These are phyloP conservation scores for Pachyramphus minor DNA, from an alignment of 2,113 vertebrate genomes.

Conservation along the genomic window DNA sequence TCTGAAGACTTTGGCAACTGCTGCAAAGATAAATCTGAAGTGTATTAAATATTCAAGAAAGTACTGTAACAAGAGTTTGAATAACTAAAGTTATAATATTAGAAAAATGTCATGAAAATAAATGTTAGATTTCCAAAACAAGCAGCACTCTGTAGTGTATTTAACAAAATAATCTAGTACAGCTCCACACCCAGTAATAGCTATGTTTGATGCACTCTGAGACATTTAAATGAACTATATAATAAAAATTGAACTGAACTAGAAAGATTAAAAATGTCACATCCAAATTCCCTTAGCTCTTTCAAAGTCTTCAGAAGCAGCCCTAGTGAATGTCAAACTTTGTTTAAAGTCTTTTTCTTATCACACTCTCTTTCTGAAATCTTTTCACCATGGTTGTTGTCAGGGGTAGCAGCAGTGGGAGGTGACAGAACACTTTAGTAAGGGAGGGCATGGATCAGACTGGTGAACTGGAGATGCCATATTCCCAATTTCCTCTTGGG, in stretches of 20 bases:
- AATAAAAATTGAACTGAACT: background rate
- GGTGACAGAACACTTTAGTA: background rate
- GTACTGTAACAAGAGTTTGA: background rate
- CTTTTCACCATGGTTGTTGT: background rate
- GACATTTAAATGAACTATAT: background rate
- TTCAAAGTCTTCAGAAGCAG: background rate
- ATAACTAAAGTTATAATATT: background rate
- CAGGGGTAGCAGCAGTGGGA: background rate
- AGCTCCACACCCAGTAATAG: background rate
- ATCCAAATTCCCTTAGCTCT: background rate
- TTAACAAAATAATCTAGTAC: background rate
- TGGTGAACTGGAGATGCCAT: background rate
- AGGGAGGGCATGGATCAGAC: background rate
- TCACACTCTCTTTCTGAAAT: background rate
- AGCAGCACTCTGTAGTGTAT: background rate
- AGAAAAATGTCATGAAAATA: slow-evolving; percentile 18
- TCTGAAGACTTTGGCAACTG: background rate
- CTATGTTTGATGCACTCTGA: background rate
- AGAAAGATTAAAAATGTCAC: background rate
- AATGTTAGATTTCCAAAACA: background rate
- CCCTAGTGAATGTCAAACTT: background rate
- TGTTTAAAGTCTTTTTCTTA: background rate
- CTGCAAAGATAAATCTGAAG: background rate
- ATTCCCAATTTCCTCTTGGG: background rate
- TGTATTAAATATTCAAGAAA: slow-evolving; percentile 12